Conservation (phyloP, 2,888 invertebrate species). For the Chesias legatella region DNA sequence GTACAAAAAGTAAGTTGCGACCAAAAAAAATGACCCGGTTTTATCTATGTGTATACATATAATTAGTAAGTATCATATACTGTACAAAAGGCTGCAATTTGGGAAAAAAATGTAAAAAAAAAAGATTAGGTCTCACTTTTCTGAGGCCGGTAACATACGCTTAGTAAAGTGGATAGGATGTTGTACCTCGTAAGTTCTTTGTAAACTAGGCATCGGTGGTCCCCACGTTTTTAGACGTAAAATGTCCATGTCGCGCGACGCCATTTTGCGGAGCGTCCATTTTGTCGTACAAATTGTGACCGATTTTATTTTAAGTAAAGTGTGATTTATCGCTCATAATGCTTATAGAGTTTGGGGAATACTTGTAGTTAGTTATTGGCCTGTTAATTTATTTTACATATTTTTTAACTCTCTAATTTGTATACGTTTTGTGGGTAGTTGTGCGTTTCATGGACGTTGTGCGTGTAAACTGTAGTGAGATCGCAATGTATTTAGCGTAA, state of each 20-base stretch:
- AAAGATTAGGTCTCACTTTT: conserved; percentile 60
- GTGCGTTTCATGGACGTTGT: conserved; percentile 1
- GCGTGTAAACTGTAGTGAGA: conserved; percentile 1
- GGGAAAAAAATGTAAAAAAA: conserved; percentile 71
- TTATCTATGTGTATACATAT: conserved; percentile 76
- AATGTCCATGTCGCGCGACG: background rate
- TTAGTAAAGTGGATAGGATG: conserved; percentile 74
- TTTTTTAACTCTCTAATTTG: too few species aligned
- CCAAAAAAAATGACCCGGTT: conserved; percentile 64
- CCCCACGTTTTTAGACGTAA: conserved; percentile 23
- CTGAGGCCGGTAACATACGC: conserved; percentile 74
- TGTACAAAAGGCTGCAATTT: conserved; percentile 75
- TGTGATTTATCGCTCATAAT: too few species aligned
- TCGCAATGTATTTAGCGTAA: conserved; percentile 34
- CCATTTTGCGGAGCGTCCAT: background rate
- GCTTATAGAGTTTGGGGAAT: too few species aligned
- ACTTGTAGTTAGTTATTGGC: too few species aligned
- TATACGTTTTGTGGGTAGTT: too few species aligned
- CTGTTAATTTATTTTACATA: too few species aligned
- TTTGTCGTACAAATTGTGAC: too few species aligned
- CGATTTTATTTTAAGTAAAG: too few species aligned
- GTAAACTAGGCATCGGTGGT: conserved; percentile 45
- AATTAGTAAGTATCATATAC: conserved; percentile 76
- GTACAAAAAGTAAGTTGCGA: conserved; percentile 45
- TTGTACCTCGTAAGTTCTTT: conserved; percentile 70